Conservation (phyloP, 2,113 vertebrate genomes). For the Oryzias melastigma region DNA sequence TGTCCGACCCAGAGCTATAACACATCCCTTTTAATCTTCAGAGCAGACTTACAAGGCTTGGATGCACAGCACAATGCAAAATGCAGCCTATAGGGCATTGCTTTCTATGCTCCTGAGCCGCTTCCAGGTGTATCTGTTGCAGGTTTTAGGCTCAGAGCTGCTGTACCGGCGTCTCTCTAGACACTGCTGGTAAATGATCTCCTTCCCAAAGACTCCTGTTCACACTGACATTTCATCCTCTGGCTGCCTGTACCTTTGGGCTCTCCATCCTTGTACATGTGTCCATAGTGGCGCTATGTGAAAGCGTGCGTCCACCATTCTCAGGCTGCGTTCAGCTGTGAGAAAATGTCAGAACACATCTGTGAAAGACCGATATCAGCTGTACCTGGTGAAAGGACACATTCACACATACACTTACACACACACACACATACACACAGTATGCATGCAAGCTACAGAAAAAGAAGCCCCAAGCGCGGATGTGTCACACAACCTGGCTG, state of each 20-base stretch:
- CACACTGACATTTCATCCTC: conserved; percentile 69
- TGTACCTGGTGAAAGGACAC: conserved; percentile 50
- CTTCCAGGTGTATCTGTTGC: conserved; percentile 29
- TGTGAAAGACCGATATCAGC: conserved; percentile 74
- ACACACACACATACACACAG: background rate
- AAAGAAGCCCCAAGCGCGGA: conserved; percentile 37
- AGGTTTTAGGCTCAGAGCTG: conserved; percentile 21
- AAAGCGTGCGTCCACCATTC: conserved; percentile 32
- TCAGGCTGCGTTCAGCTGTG: conserved; percentile 41
- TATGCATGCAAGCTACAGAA: conserved; percentile 4
- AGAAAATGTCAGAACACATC: conserved; percentile 78
- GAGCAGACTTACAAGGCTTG: background rate
- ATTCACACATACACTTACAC: conserved; percentile 34
- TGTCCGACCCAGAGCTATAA: background rate
- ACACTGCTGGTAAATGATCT: conserved; percentile 65
- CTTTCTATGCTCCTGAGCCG: conserved; percentile 13
- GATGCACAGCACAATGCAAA: background rate
- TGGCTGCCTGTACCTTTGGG: conserved; percentile 63
- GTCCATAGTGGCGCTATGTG: conserved; percentile 13
- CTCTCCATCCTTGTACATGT: conserved; percentile 34
- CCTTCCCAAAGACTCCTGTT: conserved; percentile 56
- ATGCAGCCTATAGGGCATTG: background rate
- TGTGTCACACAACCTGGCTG: conserved; percentile 39
- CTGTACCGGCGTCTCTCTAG: conserved; percentile 48
- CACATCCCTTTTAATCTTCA: background rate